phyloP scores from a whole-genome alignment of 2,797 vertebrate genomes.

The Tinamus major region DNA sequence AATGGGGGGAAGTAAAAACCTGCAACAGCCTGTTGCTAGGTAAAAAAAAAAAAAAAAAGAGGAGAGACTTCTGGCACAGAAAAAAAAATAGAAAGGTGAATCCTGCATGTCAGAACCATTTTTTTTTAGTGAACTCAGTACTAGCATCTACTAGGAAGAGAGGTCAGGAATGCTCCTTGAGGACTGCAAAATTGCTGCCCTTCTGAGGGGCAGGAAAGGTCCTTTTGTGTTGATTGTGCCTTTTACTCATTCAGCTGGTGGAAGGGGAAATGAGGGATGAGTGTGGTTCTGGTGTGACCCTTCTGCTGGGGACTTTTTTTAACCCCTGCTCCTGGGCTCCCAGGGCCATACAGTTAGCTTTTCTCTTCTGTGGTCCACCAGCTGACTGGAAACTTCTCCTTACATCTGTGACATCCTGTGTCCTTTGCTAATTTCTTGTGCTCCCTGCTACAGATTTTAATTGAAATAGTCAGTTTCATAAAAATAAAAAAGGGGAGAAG shows the following conservation, averaged over 20 bases:
- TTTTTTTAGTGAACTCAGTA: neutral
- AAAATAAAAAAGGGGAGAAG: conserved; percentile 32
- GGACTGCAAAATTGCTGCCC: neutral
- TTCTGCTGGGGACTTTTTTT: neutral
- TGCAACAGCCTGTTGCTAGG: neutral
- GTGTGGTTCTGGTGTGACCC: neutral
- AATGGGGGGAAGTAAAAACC: neutral
- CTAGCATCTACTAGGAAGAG: neutral
- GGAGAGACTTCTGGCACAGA: neutral
- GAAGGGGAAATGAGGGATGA: neutral
- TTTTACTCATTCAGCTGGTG: neutral
- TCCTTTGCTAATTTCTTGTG: conserved; percentile 2
- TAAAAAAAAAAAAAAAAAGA: neutral
- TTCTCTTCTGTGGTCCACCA: neutral
- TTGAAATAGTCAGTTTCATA: conserved; percentile 38
- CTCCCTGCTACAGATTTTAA: conserved; percentile 24
- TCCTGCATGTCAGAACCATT: neutral
- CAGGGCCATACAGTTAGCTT: neutral
- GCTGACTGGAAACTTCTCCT: neutral
- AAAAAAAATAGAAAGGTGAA: fast-evolving
- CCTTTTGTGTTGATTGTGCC: neutral
- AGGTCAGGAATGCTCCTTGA: neutral
- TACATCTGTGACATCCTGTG: neutral
- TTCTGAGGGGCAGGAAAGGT: neutral
- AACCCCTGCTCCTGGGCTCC: neutral